A percentile compares a stretch with the other conserved stretches of the same genome.
Evolutionary conservation across 1,140 invertebrate genomes (phyloP).

Genomic region (Oreohelix idahoensis): DNA sequence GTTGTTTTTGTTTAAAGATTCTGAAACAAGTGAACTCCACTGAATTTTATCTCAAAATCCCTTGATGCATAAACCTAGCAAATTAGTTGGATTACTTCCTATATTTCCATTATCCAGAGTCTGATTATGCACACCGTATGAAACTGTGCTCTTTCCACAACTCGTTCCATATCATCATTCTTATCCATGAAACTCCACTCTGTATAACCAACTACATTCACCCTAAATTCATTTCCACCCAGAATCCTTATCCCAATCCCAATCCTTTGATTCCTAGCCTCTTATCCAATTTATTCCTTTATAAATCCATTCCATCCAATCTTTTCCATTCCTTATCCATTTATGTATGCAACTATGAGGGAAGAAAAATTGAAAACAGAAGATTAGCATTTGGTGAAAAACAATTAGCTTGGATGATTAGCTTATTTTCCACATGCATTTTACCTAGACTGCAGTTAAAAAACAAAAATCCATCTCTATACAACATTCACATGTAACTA

Average conservation of each 20-base stretch:
- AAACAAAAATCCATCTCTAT: no score
- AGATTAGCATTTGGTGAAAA: background rate
- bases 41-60: no score
- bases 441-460: no score
- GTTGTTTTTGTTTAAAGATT: no score
- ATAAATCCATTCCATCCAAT: slow-evolving; percentile 22
- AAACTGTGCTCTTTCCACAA: background rate
- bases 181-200: background rate
- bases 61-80: no score
- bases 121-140: background rate
- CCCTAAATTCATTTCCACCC: background rate
- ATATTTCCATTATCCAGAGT: background rate
- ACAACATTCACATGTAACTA: no score
- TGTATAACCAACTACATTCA: background rate
- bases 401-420: background rate
- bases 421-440: no score
- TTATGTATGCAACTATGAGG: slow-evolving; percentile 32
- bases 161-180: slow-evolving; percentile 4
- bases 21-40: no score
- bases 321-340: slow-evolving; percentile 39
- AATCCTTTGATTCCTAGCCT: background rate
- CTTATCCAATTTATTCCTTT: background rate
- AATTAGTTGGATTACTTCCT: background rate
- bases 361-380: slow-evolving; percentile 17
- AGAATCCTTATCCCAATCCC: slow-evolving; percentile 6